Evolutionary conservation across 2,888 invertebrate species (phyloP).

Genomic region (Sepiola atlantica): DNA sequence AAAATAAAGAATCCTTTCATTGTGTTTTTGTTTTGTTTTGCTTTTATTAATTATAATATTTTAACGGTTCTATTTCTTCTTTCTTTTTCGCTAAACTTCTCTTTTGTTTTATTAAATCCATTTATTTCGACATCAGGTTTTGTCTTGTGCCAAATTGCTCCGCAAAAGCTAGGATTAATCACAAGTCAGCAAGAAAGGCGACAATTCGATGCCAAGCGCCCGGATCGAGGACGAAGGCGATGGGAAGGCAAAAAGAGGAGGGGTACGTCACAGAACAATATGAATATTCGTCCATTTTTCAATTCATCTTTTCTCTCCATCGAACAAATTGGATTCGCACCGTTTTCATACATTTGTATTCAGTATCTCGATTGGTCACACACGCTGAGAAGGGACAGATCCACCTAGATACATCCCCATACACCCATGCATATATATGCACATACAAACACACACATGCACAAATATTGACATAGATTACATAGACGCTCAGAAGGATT

Average conservation of each 20-base stretch:
- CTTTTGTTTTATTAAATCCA: no score
- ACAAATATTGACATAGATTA: no score
- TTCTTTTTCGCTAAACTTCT: no score
- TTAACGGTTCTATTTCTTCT: no score
- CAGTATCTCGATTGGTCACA: neutral
- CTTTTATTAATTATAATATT: no score
- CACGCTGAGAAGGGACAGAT: neutral
- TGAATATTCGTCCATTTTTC: conserved; percentile 38
- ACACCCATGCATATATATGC: neutral
- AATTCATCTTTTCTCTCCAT: conserved; percentile 34
- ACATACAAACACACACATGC: neutral
- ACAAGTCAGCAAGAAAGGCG: conserved; percentile 48
- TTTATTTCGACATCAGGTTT: no score
- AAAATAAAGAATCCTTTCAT: no score
- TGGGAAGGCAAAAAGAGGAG: conserved; percentile 56
- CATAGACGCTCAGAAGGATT: neutral
- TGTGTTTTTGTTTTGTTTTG: no score
- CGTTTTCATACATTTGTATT: neutral
- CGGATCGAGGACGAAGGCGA: conserved; percentile 50
- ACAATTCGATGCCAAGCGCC: conserved; percentile 54
- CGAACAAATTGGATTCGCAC: neutral
- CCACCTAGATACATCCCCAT: neutral
- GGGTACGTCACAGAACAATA: conserved; percentile 51
- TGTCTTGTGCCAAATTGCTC: neutral
- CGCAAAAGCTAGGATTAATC: neutral